Base-by-base conservation (phyloP, 2,888 invertebrate species). In the Psococerastis gibbosa region DNA sequence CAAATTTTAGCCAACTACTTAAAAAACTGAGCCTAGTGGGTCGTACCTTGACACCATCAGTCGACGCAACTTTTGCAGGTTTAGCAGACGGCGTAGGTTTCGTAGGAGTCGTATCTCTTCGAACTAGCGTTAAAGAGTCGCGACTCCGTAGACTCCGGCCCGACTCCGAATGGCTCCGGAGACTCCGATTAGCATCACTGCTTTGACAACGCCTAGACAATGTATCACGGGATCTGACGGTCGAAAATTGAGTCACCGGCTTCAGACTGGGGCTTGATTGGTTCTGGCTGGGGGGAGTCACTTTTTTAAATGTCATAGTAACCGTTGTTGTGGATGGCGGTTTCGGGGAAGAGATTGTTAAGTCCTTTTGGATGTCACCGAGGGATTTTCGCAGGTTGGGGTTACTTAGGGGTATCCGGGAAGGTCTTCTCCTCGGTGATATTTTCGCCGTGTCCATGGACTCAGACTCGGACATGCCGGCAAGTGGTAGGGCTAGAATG, bases 11-110 rank as follows among this genome's bases (percentile, higher is more conserved):
- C 69, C 70, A 69, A 64, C 62, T 68, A 66, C 68, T 71, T 77
- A 76, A 78, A 69, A 75, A 74, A 43, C 44, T 47, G 42, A 48
- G 17, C n/a, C 70, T 72, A 55, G 63, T 58, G 62, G 69, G 63
- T 60, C 79, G 78, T 75, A 79, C 78, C 78, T 79, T 78, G 58
- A 60, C 56, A 59, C 71, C 72, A 42, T 46, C 47, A 4, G 6
- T 16, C 11, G 15, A 18, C 22, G 17, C 17, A 13, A 5, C 3
- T n/a, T 13, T 5, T 13, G 38, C 17, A 17, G 38, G 38, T 16
- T 17, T 33, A 9, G 17, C 33, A 5, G 38, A 20, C n/a, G 20
- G 38, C 15, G 9, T 38, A 3, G 13, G 38, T 18, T 38, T 38
- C 20, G 17, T 17, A 13, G 17, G 38, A 17, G 22, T 18, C 18